These are phyloP conservation scores for Dromiciops gliroides DNA, from an alignment of 2,113 vertebrate genomes.

Conservation along the genomic window DNA sequence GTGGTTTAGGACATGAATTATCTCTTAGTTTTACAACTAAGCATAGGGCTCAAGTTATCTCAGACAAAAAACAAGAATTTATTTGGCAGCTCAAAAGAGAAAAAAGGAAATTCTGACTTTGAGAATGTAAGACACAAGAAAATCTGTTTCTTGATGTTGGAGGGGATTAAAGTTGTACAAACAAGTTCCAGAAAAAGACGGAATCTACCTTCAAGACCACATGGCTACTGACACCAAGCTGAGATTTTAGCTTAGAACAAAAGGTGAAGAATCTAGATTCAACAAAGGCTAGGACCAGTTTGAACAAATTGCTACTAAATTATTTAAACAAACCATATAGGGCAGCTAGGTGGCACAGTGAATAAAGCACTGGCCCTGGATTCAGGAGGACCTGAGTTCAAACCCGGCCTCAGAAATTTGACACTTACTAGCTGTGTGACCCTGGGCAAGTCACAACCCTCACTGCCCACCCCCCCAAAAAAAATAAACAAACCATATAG, in stretches of 20 bases:
- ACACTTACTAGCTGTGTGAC: no score
- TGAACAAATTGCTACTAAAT: not conserved
- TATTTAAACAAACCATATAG: not conserved
- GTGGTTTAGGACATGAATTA: not conserved
- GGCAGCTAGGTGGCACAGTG: no score
- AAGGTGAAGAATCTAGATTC: not conserved
- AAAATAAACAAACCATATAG: not conserved
- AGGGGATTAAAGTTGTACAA: not conserved
- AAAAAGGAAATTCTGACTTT: constrained; percentile 3
- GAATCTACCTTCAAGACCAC: not conserved
- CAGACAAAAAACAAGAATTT: constrained; percentile 22
- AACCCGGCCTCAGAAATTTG: no score
- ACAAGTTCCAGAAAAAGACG: constrained; percentile 33
- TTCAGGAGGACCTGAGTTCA: no score
- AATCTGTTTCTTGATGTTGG: not conserved
- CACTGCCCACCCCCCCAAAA: no score
- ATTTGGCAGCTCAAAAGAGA: constrained; percentile 19
- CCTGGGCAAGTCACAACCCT: no score
- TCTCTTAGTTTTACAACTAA: constrained; percentile 2
- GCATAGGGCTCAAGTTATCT: constrained; percentile 13
- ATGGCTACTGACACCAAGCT: constrained; percentile 7
- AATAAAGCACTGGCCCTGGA: no score
- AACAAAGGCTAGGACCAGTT: not conserved
- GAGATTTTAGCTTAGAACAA: not conserved
- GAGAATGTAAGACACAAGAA: not conserved